These are phyloP conservation scores for Ectemnius cavifrons DNA, from an alignment of 2,888 invertebrate species.

Conservation along the genomic window DNA sequence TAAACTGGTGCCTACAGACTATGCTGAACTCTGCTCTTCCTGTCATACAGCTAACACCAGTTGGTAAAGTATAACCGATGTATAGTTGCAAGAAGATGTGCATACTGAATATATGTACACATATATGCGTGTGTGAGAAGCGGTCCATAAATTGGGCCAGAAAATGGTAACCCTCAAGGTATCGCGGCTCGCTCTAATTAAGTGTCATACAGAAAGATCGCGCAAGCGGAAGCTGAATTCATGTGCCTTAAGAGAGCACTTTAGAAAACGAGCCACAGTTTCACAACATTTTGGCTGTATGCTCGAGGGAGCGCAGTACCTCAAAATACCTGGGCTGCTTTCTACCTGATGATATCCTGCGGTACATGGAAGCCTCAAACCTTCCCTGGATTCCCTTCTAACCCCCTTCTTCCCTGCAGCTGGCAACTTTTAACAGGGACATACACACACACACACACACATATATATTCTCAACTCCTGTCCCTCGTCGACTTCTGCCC, in stretches of 20 bases:
- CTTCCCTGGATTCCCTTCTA: background rate
- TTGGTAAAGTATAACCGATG: background rate
- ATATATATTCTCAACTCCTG: background rate
- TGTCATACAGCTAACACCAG: background rate
- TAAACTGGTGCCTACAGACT: conserved; percentile 31
- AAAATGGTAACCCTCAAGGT: conserved; percentile 20
- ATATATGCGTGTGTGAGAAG: too few species aligned
- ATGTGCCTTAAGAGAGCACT: conserved; percentile 3
- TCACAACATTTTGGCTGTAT: background rate
- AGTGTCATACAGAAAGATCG: background rate
- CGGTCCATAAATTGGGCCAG: conserved; percentile 29
- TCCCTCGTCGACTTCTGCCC: background rate
- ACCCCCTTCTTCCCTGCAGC: background rate
- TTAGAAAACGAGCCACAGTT: background rate
- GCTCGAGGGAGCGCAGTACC: conserved; percentile 11
- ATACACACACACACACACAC: conserved; percentile 20
- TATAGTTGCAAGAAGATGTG: conserved; percentile 14
- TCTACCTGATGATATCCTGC: conserved; percentile 19
- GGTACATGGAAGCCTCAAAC: conserved; percentile 21
- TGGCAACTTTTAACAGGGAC: conserved; percentile 25
- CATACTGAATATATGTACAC: too few species aligned
- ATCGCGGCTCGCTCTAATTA: conserved; percentile 6
- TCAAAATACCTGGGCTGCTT: conserved; percentile 30
- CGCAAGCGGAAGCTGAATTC: background rate
- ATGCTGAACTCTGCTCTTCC: conserved; percentile 26